phyloP scores from a whole-genome alignment of 2,888 invertebrate species.

The Alentia gelatinosa region DNA sequence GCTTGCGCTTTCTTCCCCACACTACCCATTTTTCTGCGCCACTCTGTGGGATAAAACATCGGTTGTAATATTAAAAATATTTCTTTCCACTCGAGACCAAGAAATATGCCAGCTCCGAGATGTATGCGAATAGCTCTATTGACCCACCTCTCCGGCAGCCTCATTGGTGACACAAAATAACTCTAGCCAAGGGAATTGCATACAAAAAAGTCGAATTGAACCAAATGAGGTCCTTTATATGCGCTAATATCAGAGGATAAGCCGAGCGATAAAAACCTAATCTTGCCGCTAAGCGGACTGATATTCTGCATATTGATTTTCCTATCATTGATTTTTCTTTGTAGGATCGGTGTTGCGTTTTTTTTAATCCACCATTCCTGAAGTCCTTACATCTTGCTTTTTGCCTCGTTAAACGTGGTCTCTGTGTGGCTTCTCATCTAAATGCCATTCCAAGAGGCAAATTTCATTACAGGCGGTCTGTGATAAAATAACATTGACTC shows the following conservation, averaged over 20 bases:
- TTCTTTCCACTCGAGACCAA: too few relatives aligned
- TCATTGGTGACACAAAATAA: background rate
- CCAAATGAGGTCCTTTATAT: slow-evolving; percentile 48
- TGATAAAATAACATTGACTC: slow-evolving; percentile 49
- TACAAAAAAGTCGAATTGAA: slow-evolving; percentile 44
- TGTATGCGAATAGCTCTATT: background rate
- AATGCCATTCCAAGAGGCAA: slow-evolving; percentile 41
- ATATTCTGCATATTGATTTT: slow-evolving; percentile 52
- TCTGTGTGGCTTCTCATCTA: slow-evolving; percentile 23
- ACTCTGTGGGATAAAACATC: background rate
- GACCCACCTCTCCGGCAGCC: background rate
- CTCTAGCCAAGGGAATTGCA: slow-evolving; percentile 5
- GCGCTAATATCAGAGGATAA: slow-evolving; percentile 32
- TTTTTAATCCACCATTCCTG: background rate
- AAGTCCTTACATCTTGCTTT: background rate
- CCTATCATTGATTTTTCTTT: slow-evolving; percentile 11
- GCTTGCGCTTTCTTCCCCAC: background rate
- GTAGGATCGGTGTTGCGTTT: background rate
- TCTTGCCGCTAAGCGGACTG: slow-evolving; percentile 11
- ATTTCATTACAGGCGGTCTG: slow-evolving; percentile 18
- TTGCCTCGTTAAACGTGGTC: background rate
- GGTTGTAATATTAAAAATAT: slow-evolving; percentile 9
- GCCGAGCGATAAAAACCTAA: slow-evolving; percentile 11
- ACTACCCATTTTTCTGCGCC: background rate
- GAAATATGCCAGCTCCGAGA: background rate